Percentiles rank a stretch among this genome's conserved stretches.
These are phyloP conservation scores for Pegoplata infirma DNA, from an alignment of 2,888 invertebrate genomes.

Conservation along the genomic window DNA sequence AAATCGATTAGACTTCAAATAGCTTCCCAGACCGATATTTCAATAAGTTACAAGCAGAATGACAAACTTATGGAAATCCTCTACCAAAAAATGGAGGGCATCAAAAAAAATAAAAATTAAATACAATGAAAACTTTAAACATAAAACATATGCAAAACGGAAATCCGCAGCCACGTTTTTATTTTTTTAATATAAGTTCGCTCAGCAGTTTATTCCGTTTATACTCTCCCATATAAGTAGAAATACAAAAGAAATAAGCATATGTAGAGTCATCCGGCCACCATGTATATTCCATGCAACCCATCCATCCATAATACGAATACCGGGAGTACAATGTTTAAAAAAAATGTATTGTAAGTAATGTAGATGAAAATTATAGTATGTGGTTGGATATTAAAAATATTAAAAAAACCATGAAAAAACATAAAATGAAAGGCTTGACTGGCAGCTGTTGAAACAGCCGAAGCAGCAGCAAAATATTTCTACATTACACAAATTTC, in stretches of 20 bases:
- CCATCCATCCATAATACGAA: neutral
- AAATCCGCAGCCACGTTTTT: slow-evolving; percentile 54
- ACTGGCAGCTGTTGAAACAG: slow-evolving; percentile 26
- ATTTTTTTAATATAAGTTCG: slow-evolving; percentile 3
- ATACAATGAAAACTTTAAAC: slow-evolving; percentile 43
- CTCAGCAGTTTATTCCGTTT: neutral
- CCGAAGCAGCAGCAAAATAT: neutral
- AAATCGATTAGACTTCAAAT: too few species aligned
- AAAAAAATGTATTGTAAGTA: too few species aligned
- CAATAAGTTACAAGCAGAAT: too few species aligned
- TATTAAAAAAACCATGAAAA: neutral
- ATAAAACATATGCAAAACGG: slow-evolving; percentile 57
- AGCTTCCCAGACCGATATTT: too few species aligned
- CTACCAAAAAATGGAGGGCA: too few species aligned
- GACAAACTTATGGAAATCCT: too few species aligned
- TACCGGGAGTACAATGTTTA: neutral
- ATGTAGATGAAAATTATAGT: neutral
- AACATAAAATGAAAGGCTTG: slow-evolving; percentile 28
- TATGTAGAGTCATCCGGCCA: slow-evolving; percentile 16
- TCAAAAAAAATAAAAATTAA: neutral
- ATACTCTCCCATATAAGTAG: neutral
- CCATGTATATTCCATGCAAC: slow-evolving; percentile 7
- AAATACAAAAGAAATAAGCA: neutral
- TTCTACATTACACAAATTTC: neutral
- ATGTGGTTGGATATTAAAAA: neutral